phyloP scores from a whole-genome alignment of 2,797 vertebrate species.

The Esox masquinongy region DNA sequence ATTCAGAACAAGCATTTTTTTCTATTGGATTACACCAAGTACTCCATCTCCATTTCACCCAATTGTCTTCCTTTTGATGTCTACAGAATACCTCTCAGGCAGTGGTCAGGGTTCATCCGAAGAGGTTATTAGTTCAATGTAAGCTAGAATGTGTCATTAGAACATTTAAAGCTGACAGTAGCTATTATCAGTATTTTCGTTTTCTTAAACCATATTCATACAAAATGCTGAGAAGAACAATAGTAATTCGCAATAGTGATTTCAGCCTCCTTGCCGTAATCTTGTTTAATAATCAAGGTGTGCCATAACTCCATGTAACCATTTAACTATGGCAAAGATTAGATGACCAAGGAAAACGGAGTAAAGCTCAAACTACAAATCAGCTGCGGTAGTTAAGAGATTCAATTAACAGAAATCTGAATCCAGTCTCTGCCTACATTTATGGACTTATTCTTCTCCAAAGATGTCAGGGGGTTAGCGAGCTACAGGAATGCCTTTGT shows the following conservation, averaged over 20 bases:
- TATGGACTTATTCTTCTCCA: neutral
- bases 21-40: neutral
- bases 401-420: neutral
- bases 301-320: constrained; percentile 5
- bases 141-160: neutral
- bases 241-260: neutral
- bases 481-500: constrained; percentile 9
- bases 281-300: constrained; percentile 7
- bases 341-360: neutral
- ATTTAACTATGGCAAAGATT: constrained; percentile 6
- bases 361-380: neutral
- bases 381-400: neutral
- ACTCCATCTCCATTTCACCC: neutral
- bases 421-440: too few relatives aligned
- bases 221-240: neutral
- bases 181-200: neutral
- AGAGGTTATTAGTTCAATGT: neutral
- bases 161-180: neutral
- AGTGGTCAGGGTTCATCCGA: neutral
- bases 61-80: neutral
- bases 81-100: neutral
- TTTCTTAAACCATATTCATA: neutral
- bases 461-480: neutral
- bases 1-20: neutral
- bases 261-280: neutral